Evolutionary conservation across 1,140 invertebrate species (phyloP).

Genomic region (silkworm (Bombyx mori)): ASM3026992v2 NC_085121.1:2374501-2375000

Average conservation of each 20-base stretch:
- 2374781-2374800: conserved; percentile 84
- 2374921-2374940: conserved; percentile 29
- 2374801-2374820: conserved; percentile 78
- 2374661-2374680: conserved; percentile 84
- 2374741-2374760: conserved; percentile 95
- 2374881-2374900: conserved; percentile 95
- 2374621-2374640: conserved; percentile 77
- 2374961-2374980: too few species aligned
- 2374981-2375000: too few species aligned
- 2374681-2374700: conserved; percentile 87
- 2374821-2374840: conserved; percentile 93
- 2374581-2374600: too few species aligned
- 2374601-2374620: too few species aligned
- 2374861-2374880: conserved; percentile 93
- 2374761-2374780: conserved; percentile 91
- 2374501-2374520: neutral
- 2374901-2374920: conserved; percentile 92
- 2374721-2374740: conserved; percentile 89
- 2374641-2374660: conserved; percentile 86
- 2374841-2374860: conserved; percentile 82
- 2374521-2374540: neutral
- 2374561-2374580: neutral
- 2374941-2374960: too few species aligned
- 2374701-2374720: conserved; percentile 88
- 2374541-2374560: neutral